Conservation (phyloP, 2,797 vertebrate species). For the Crocodylus rhombifer region DNA sequence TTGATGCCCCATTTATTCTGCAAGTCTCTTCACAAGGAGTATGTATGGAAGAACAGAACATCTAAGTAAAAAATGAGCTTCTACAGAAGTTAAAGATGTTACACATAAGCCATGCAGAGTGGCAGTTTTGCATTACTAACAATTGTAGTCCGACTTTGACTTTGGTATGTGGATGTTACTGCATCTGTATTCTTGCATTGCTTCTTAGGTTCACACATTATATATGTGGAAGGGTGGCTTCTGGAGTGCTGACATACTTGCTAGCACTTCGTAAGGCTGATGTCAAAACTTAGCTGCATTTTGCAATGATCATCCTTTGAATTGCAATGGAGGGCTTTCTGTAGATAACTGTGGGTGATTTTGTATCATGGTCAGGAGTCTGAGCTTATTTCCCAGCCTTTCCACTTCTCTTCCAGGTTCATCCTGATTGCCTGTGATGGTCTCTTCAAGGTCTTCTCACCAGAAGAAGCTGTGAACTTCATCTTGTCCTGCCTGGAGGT, state of each 20-base stretch:
- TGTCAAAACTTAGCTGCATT: neutral
- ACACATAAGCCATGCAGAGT: neutral
- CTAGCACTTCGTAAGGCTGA: neutral
- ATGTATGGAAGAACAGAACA: neutral
- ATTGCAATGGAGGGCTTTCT: accelerated
- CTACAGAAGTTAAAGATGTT: neutral
- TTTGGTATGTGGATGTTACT: neutral
- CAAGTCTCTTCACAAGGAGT: neutral
- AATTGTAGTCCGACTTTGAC: neutral
- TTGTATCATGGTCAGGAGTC: conserved; percentile 11
- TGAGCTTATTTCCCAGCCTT: neutral
- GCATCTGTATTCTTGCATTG: neutral
- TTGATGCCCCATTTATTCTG: neutral
- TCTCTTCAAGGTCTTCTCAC: conserved; percentile 95
- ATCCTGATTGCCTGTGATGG: conserved; percentile 95
- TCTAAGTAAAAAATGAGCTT: neutral
- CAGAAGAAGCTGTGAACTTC: conserved; percentile 94
- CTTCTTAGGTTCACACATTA: neutral
- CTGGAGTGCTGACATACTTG: neutral
- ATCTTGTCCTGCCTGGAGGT: conserved; percentile 91
- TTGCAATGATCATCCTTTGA: neutral
- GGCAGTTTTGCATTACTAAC: accelerated
- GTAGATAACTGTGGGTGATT: neutral
- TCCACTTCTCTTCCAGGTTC: conserved; percentile 83
- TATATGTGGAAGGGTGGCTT: neutral